A percentile compares a stretch with the other conserved stretches of the same genome.
phyloP scores from a whole-genome alignment of 2,113 vertebrate species.

The Gymnorhina tibicen region DNA sequence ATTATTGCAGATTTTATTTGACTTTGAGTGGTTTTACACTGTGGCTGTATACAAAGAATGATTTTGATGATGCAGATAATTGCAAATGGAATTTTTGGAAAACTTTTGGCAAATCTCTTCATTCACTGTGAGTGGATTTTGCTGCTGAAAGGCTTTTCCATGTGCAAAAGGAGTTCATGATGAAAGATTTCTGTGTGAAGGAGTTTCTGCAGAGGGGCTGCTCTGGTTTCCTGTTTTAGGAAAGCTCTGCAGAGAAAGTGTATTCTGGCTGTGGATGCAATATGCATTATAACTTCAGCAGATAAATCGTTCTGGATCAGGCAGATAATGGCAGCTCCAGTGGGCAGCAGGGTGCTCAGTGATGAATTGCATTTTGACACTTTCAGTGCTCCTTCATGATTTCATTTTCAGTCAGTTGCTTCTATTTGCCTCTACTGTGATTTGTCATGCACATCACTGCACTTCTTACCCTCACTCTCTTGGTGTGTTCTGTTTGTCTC shows the following conservation, averaged over 20 bases:
- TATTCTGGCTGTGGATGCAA: background rate
- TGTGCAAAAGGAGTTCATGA: background rate
- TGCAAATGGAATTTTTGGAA: background rate
- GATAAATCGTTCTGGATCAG: background rate
- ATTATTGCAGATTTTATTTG: background rate
- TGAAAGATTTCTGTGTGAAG: background rate
- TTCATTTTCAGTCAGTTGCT: background rate
- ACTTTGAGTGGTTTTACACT: background rate
- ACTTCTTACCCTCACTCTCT: background rate
- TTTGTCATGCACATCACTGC: background rate
- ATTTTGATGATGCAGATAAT: background rate
- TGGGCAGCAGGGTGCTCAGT: background rate
- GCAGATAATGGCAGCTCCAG: background rate
- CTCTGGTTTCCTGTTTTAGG: background rate
- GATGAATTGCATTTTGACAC: background rate
- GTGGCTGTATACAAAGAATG: background rate
- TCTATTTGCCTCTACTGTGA: background rate
- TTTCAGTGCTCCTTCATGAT: background rate
- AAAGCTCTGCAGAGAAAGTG: background rate
- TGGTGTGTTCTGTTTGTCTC: rapidly evolving
- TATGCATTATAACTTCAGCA: background rate
- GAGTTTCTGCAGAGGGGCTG: background rate
- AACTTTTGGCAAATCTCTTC: background rate
- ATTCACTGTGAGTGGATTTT: background rate
- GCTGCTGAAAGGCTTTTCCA: constrained; percentile 4